These are phyloP conservation scores for Sphaerophoria taeniata DNA, from an alignment of 2,888 invertebrate genomes.

Conservation along the genomic window DNA sequence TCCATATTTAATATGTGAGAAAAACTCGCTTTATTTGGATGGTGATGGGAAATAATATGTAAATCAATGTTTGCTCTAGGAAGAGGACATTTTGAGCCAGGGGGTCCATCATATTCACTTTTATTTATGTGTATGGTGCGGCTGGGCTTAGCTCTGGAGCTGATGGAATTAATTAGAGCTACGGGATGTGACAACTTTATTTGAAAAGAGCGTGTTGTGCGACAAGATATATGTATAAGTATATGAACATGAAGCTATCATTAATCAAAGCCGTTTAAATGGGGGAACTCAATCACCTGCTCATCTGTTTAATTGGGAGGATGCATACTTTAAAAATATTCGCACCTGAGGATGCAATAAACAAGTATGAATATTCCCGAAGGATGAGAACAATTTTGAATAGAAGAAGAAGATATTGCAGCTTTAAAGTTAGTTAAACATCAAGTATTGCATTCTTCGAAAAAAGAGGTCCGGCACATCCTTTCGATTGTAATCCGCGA, in stretches of 20 bases:
- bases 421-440: too few species aligned
- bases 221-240: slow-evolving; percentile 30
- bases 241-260: slow-evolving; percentile 23
- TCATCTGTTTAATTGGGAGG: too few species aligned
- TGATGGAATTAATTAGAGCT: slow-evolving; percentile 41
- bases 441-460: too few species aligned
- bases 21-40: slow-evolving; percentile 25
- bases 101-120: slow-evolving; percentile 23
- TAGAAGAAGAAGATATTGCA: too few species aligned
- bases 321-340: background rate
- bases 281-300: background rate
- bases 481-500: too few species aligned
- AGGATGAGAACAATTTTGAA: too few species aligned
- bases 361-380: too few species aligned
- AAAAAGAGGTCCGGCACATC: too few species aligned
- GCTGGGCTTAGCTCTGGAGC: slow-evolving; percentile 28
- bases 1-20: slow-evolving; percentile 59
- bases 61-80: slow-evolving; percentile 54
- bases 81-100: slow-evolving; percentile 52
- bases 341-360: too few species aligned
- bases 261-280: slow-evolving; percentile 23
- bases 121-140: slow-evolving; percentile 28
- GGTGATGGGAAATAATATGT: slow-evolving; percentile 51
- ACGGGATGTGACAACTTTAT: slow-evolving; percentile 66
- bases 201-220: slow-evolving; percentile 3